These are phyloP conservation scores for Yponomeuta evonymella DNA, from an alignment of 2,888 invertebrate genomes.

Conservation along the genomic window DNA sequence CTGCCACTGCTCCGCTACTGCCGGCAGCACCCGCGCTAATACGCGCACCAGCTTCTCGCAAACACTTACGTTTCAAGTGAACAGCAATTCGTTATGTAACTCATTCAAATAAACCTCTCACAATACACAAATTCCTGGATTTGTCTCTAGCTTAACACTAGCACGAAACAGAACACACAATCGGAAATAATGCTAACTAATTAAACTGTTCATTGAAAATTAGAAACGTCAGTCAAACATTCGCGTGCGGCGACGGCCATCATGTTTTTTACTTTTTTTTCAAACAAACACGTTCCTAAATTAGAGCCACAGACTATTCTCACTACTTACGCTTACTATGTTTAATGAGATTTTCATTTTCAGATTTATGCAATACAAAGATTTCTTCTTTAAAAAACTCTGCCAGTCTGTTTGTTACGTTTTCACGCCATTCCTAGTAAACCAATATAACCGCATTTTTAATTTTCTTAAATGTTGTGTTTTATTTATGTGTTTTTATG, in stretches of 20 bases:
- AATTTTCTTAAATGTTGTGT: no score
- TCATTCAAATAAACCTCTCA: background rate
- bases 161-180: background rate
- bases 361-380: no score
- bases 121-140: background rate
- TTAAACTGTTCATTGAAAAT: background rate
- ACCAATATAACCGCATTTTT: no score
- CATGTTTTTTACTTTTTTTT: background rate
- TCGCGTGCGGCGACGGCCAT: background rate
- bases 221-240: background rate
- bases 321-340: background rate
- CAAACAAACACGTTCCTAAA: background rate
- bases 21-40: background rate
- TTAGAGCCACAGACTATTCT: background rate
- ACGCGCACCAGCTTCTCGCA: background rate
- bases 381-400: no score
- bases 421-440: no score
- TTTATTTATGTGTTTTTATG: no score
- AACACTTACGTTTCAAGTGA: background rate
- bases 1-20: background rate
- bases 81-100: background rate
- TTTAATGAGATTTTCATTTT: no score
- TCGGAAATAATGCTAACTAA: background rate
- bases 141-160: background rate
- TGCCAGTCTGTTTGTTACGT: no score